Evolutionary conservation across 2,888 invertebrate species (phyloP), one percentile per base, ranked within the genome.

Genomic region (Stratiomys singularior): DNA sequence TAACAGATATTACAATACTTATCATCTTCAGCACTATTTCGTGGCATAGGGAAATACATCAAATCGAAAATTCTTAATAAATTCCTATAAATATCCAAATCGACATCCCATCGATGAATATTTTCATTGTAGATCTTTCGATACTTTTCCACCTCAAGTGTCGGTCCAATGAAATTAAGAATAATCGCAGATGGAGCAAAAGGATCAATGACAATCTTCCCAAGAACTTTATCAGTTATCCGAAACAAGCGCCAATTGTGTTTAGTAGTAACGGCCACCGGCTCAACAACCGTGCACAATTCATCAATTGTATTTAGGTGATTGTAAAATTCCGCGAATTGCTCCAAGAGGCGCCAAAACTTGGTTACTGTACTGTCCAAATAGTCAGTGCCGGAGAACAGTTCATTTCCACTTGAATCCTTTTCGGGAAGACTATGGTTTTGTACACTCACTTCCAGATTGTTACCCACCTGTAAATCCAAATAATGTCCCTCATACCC

Each of bases 51-150:
- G 78, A 87, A 87, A 78, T 83, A 86, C 64, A 86, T 85, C 63
- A 87, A 79, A 79, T 86, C 86, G 56, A 87, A 87, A 2, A 86
- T 86, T 23, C 85, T 84, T 66, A 87, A 78, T n/a, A 87, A 82
- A 81, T 87, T 87, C 77, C 84, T 84, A 79, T 87, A 85, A 44
- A 86, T 83, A 80, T 86, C 85, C 67, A 86, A 76, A 21, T 86
- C 86, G 0, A 81, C 37, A 78, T 86, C 86, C 87, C 87, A 87
- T 60, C 83, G 83, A 25, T 82, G 80, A 1, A 86, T 80, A 0
- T 86, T 85, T 9, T 86, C 84, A 76, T 85, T 85, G 1, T 85
- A 83, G 1, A 82, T 81, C 25, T 83, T 80, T 0, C 87, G 82
- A 47, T 86, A 78, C 0, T 82, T 79, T 27, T 83, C 83, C 4